Evolutionary conservation across 2,888 invertebrate genomes (phyloP), one percentile per base, ranked within the genome.

Genomic region (Nipponacmea schrenckii): DNA sequence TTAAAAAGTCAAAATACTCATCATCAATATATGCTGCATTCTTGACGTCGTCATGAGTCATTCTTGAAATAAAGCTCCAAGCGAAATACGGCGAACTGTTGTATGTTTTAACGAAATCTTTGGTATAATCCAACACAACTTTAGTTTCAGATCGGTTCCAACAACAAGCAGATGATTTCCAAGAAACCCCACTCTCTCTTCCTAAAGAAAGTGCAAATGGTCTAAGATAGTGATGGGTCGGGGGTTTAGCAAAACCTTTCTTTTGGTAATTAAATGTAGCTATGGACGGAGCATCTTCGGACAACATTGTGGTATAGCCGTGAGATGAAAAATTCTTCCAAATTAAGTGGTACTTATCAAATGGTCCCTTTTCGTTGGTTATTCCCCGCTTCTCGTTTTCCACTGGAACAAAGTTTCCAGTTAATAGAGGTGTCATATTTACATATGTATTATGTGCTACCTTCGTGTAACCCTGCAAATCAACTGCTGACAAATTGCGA

Each of bases 391-490:
- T 78, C 26, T 82, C 67, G 39, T 83, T 81, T 39, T 81, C 76
- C 10, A 39, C 39, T 39, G 39, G 5, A 39, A 82, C 77, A 73
- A 76, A 83, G 46, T 75, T 80, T 0, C 96, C 96, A 0, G 93
- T 92, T 15, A 96, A 89, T 75, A 95, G 91, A 0, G 97, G 94
- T 10, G 94, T 92, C 73, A 97, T 87, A 88, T 97, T 97, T 0
- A 96, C 96, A 86, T 94, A 96, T 0, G 96, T 96, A 88, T 97
- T 97, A 88, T 97, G 96, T 3, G 93, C 97, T 12, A 97, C 94
- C 91, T 97, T 97, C 86, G 94, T 96, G 88, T 95, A 96, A 7
- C 97, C 97, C 79, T 93, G 89, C 85, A 97, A 91, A 86, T 95
- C 95, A 68, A 94, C 91, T 56, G 93, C 93, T 24, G 91, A 91